Percentiles rank a stretch among this genome's conserved stretches.
phyloP scores from a whole-genome alignment of 1,140 invertebrate genomes.

The Drosophila equinoxialis region DNA sequence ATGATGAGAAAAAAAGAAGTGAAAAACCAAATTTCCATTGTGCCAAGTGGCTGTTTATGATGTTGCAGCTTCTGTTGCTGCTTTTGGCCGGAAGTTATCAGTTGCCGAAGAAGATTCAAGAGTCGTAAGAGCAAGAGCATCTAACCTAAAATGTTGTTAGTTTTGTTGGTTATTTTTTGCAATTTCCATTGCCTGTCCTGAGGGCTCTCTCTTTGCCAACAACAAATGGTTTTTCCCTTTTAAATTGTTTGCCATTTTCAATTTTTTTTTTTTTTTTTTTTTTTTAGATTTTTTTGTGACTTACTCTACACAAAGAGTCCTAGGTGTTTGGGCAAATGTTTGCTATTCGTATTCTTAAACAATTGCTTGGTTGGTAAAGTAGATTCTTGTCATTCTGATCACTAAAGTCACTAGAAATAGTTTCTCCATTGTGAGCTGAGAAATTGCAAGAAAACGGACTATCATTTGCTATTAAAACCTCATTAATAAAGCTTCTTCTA shows the following conservation, averaged over 20 bases:
- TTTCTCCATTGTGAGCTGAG: too few relatives aligned
- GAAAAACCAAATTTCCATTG: constrained; percentile 39
- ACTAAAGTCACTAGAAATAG: too few relatives aligned
- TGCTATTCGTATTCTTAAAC: background rate
- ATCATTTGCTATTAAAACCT: too few relatives aligned
- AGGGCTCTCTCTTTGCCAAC: constrained; percentile 52
- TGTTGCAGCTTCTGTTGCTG: constrained; percentile 31
- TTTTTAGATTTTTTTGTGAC: background rate
- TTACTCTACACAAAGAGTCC: background rate
- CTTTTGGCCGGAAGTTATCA: constrained; percentile 68
- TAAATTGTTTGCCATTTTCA: constrained; percentile 77
- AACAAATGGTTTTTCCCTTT: constrained; percentile 71
- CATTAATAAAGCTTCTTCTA: too few relatives aligned
- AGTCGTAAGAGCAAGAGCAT: constrained; percentile 13
- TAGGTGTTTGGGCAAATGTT: background rate
- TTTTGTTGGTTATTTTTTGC: constrained; percentile 52
- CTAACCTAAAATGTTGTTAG: constrained; percentile 61
- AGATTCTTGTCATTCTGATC: too few relatives aligned
- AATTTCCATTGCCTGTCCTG: constrained; percentile 38
- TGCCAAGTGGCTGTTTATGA: constrained; percentile 76
- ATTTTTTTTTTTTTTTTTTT: constrained; percentile 46
- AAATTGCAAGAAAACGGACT: too few relatives aligned
- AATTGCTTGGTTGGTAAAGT: background rate
- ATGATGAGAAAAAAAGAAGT: constrained; percentile 15
- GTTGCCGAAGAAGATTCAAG: constrained; percentile 56